These are phyloP conservation scores for Acrobeloides nanus DNA, from an alignment of 2,888 invertebrate genomes.

Conservation along the genomic window DNA sequence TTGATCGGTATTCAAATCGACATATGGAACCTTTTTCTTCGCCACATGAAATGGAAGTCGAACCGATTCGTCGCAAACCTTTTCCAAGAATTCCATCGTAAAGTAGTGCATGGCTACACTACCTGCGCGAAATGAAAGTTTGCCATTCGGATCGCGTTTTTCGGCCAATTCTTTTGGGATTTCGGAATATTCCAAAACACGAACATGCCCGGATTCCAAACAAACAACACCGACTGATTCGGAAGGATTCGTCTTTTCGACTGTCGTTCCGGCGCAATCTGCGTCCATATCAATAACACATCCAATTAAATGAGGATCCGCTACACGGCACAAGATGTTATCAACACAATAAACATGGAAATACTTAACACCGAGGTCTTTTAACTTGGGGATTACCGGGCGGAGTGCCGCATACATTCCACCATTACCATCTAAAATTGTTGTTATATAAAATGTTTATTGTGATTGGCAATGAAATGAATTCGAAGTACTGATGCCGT, in stretches of 20 bases:
- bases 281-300: constrained; percentile 81
- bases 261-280: constrained; percentile 64
- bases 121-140: constrained; percentile 83
- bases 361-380: constrained; percentile 71
- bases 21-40: constrained; percentile 87
- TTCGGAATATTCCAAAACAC: constrained; percentile 90
- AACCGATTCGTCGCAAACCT: constrained; percentile 64
- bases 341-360: constrained; percentile 96
- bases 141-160: constrained; percentile 61
- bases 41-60: constrained; percentile 81
- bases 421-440: constrained; percentile 62
- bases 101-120: constrained; percentile 99
- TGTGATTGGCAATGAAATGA: too few relatives aligned
- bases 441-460: too few relatives aligned
- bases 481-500: too few relatives aligned
- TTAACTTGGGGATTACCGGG: constrained; percentile 46
- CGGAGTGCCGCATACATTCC: constrained; percentile 62
- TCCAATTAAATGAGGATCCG: constrained; percentile 90
- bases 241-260: constrained; percentile 78
- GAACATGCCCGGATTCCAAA: constrained; percentile 58
- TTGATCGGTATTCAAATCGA: constrained; percentile 59
- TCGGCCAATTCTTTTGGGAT: constrained; percentile 79
- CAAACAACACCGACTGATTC: constrained; percentile 96
- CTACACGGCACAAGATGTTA: constrained; percentile 93
- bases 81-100: constrained; percentile 72